phyloP scores from a whole-genome alignment of 2,113 vertebrate species.

The Nanorana parkeri region DNA sequence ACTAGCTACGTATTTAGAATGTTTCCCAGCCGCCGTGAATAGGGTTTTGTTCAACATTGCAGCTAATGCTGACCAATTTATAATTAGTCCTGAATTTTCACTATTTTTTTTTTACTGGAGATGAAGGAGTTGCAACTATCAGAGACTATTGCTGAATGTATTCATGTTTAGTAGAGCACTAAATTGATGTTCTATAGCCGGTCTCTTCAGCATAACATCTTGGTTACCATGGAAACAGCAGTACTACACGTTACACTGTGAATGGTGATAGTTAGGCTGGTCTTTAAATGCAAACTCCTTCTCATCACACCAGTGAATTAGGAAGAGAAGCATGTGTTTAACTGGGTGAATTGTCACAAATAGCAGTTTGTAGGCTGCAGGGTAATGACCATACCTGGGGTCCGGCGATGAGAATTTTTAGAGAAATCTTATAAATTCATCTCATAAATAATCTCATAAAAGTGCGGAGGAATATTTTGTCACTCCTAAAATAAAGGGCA shows the following conservation, averaged over 20 bases:
- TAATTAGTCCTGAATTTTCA: conserved; percentile 48
- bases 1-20: conserved; percentile 41
- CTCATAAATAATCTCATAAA: too few species aligned
- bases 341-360: background rate
- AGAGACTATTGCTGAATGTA: conserved; percentile 38
- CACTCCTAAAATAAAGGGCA: too few species aligned
- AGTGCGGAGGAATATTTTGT: too few species aligned
- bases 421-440: too few species aligned
- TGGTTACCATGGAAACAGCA: conserved; percentile 50
- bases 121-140: conserved; percentile 43
- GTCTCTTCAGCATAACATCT: conserved; percentile 43
- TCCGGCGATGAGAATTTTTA: too few species aligned
- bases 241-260: conserved; percentile 29
- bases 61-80: conserved; percentile 43
- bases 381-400: background rate
- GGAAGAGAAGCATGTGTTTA: conserved; percentile 1
- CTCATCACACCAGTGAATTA: conserved; percentile 8
- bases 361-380: background rate
- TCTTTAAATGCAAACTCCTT: conserved; percentile 37
- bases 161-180: conserved; percentile 58
- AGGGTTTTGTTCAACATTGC: conserved; percentile 49
- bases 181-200: conserved; percentile 52
- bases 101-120: conserved; percentile 24
- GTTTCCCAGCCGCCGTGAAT: conserved; percentile 47
- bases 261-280: conserved; percentile 17